These are phyloP conservation scores for Papilio xuthus DNA, from an alignment of 1,140 invertebrate species.

Conservation along the genomic window DNA sequence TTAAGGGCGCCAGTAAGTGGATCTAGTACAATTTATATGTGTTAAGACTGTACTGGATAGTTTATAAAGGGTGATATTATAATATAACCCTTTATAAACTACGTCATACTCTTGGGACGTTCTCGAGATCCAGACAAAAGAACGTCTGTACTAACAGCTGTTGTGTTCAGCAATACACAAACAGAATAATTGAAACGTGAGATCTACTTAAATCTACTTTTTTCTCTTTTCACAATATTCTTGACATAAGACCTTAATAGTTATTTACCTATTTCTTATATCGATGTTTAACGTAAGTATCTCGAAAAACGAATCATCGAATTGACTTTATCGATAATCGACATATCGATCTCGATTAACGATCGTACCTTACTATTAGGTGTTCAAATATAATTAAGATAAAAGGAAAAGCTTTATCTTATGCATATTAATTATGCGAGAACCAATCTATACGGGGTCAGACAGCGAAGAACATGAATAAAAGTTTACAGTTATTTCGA, in stretches of 20 bases:
- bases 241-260: no score
- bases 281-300: no score
- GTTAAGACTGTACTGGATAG: no score
- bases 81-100: no score
- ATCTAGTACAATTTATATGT: no score
- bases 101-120: no score
- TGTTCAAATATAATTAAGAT: not conserved
- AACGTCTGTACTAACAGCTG: not conserved
- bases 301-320: not conserved
- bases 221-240: no score
- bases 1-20: no score
- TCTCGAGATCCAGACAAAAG: not conserved
- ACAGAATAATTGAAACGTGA: no score
- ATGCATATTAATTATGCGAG: conserved; percentile 3
- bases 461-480: not conserved
- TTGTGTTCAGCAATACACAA: not conserved
- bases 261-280: no score
- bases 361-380: not conserved
- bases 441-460: conserved; percentile 29
- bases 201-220: no score
- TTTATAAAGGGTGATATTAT: no score
- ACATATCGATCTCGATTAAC: not conserved
- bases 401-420: not conserved
- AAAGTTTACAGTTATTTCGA: conserved; percentile 18
- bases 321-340: not conserved